phyloP scores from a whole-genome alignment of 2,113 vertebrate genomes.

The Microcebus griseorufus region DNA sequence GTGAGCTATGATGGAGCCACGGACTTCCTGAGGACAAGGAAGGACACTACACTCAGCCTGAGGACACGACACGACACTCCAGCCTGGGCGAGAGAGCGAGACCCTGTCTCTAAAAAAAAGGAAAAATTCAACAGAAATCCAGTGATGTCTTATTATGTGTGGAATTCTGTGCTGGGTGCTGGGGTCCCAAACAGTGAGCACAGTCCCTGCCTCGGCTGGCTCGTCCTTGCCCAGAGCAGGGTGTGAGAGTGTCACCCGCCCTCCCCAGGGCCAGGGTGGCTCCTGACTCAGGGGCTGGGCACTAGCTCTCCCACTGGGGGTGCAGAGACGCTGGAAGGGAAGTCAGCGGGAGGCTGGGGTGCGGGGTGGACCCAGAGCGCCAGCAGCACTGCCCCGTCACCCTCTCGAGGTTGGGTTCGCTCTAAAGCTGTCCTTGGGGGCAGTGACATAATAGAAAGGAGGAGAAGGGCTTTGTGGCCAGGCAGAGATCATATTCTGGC shows the following conservation, averaged over 20 bases:
- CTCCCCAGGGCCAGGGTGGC: background rate
- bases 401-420: background rate
- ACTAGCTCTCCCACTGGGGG: background rate
- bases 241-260: background rate
- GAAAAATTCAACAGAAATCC: background rate
- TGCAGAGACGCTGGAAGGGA: background rate
- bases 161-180: background rate
- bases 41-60: no score
- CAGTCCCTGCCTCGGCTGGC: background rate
- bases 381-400: no score
- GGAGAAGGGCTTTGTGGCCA: background rate
- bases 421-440: background rate
- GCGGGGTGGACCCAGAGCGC: no score
- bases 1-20: no score
- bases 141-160: no score
- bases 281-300: background rate
- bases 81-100: no score
- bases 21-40: no score
- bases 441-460: background rate
- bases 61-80: no score
- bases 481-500: background rate
- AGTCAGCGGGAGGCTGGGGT: background rate
- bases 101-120: no score
- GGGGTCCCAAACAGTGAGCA: background rate
- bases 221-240: background rate